phyloP scores from a whole-genome alignment of 2,797 vertebrate genomes.

The Macrochelys suwanniensis region DNA sequence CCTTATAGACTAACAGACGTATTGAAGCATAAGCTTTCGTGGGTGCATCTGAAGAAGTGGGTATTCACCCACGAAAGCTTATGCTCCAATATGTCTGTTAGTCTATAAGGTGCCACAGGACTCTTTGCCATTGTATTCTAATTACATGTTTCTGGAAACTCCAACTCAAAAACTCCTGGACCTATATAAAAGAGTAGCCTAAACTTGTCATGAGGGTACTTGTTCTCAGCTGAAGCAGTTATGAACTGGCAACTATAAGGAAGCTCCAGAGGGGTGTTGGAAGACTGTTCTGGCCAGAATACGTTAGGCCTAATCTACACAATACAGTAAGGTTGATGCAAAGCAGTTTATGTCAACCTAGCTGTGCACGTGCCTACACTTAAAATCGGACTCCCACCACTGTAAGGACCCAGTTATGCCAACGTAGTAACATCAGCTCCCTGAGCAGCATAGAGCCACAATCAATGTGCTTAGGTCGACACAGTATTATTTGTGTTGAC shows the following conservation, averaged over 20 bases:
- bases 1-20: too few species aligned
- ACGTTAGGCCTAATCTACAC: background rate
- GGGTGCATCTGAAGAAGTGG: too few species aligned
- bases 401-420: background rate
- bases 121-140: background rate
- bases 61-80: too few species aligned
- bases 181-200: background rate
- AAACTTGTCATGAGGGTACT: background rate
- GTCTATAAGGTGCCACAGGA: too few species aligned
- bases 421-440: too few species aligned
- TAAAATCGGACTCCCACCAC: background rate
- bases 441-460: background rate
- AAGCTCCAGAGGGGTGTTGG: background rate
- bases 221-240: background rate
- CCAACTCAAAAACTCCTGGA: background rate
- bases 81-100: too few species aligned
- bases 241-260: background rate
- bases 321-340: background rate
- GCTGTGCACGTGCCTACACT: background rate
- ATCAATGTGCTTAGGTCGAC: background rate
- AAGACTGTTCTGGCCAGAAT: background rate
- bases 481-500: background rate
- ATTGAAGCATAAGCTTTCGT: too few species aligned
- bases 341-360: background rate
- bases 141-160: background rate